A percentile compares a stretch with the other conserved stretches of the same genome.
Conservation (phyloP, 2,113 vertebrate genomes). For the Hyperopisus bebe region DNA sequence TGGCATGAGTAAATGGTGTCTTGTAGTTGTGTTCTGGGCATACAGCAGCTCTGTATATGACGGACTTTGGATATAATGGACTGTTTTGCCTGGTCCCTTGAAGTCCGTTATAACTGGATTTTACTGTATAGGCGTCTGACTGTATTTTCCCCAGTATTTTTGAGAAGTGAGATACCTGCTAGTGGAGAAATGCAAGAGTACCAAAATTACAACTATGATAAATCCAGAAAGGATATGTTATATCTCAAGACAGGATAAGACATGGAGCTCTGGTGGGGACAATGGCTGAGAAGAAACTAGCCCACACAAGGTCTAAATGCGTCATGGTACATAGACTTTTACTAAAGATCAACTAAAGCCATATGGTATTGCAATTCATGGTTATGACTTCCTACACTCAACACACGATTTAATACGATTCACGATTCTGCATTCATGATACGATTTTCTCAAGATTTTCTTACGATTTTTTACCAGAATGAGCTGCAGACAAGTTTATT, state of each 20-base stretch:
- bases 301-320: not conserved
- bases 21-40: too few relatives aligned
- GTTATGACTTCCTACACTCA: not conserved
- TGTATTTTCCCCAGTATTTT: not conserved
- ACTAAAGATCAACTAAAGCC: not conserved
- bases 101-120: too few relatives aligned
- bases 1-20: too few relatives aligned
- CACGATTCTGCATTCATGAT: too few relatives aligned
- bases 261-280: not conserved
- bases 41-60: too few relatives aligned
- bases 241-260: not conserved
- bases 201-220: not conserved
- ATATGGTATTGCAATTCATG: not conserved
- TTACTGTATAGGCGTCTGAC: not conserved
- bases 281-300: not conserved
- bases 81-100: too few relatives aligned
- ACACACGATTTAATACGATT: too few relatives aligned
- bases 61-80: too few relatives aligned
- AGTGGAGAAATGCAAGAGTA: not conserved
- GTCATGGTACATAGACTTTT: not conserved
- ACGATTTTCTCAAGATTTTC: too few relatives aligned
- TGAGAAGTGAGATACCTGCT: not conserved
- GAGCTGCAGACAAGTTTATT: too few relatives aligned
- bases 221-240: not conserved
- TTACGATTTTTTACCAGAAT: too few relatives aligned